Conservation (phyloP, 2,888 invertebrate species). For the Polyommatus icarus region DNA sequence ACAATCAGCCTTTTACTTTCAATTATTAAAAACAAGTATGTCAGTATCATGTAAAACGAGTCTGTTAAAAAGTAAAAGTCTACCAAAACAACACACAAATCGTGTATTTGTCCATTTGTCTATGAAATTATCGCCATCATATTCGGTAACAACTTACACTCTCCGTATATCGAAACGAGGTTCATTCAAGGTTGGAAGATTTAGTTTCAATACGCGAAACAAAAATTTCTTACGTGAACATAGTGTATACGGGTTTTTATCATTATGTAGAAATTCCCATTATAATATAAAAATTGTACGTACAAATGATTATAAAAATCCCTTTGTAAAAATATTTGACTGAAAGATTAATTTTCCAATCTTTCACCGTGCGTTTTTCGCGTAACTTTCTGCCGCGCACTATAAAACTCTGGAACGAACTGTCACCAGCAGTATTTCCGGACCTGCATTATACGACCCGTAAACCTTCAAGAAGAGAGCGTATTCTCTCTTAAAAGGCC, state of each 20-base stretch:
- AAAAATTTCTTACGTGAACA: background rate
- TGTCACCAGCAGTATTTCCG: no score
- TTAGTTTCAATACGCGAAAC: background rate
- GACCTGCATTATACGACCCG: no score
- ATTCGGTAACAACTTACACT: constrained; percentile 8
- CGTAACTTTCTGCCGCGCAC: no score
- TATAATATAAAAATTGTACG: background rate
- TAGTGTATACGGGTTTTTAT: no score
- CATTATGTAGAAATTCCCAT: no score
- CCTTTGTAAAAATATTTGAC: no score
- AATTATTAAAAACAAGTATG: constrained; percentile 12
- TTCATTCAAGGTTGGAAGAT: background rate
- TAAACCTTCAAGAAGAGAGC: no score
- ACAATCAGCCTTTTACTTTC: constrained; percentile 19
- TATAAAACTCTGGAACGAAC: no score
- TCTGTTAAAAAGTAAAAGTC: constrained; percentile 25
- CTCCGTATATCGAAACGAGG: background rate
- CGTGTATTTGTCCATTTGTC: background rate
- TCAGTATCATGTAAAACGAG: constrained; percentile 20
- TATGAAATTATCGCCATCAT: background rate
- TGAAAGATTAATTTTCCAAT: no score
- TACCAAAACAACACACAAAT: background rate
- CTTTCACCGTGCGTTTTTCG: no score
- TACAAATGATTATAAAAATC: background rate
- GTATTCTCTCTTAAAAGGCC: no score